These are phyloP conservation scores for Xiphydria camelus DNA, from an alignment of 2,888 invertebrate genomes.

Conservation along the genomic window DNA sequence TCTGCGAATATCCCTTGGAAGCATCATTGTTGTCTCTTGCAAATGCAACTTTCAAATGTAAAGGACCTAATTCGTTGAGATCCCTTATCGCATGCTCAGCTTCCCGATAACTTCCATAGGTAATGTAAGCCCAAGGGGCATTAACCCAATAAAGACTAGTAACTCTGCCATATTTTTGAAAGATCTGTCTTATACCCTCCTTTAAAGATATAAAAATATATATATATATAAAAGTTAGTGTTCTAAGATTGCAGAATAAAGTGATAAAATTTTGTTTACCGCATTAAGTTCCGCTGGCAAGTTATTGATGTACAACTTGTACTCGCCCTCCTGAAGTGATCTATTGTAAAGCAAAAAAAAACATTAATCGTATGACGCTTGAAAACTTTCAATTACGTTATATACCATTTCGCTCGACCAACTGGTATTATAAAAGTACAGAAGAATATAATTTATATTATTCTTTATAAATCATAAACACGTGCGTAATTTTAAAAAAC, in stretches of 20 bases:
- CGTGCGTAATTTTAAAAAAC: too few species aligned
- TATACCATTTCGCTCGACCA: too few species aligned
- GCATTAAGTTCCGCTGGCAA: constrained; percentile 39
- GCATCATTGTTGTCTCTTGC: constrained; percentile 29
- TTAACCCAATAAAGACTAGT: constrained; percentile 22
- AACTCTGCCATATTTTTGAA: constrained; percentile 33
- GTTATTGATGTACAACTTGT: constrained; percentile 33
- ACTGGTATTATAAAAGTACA: too few species aligned
- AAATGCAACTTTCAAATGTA: constrained; percentile 37
- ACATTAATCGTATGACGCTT: too few species aligned
- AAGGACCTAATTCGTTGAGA: constrained; percentile 37
- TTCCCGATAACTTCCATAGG: constrained; percentile 35
- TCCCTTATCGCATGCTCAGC: constrained; percentile 43
- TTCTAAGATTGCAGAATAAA: neutral
- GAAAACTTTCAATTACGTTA: too few species aligned
- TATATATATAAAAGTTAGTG: neutral
- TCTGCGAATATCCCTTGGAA: neutral
- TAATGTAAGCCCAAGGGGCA: constrained; percentile 38
- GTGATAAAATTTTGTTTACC: constrained; percentile 21
- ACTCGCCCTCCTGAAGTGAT: constrained; percentile 26
- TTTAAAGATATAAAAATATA: constrained; percentile 14
- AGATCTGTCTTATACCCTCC: constrained; percentile 36
- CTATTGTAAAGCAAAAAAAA: too few species aligned
- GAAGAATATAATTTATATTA: too few species aligned
- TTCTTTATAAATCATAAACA: too few species aligned